Conservation (phyloP, 1,140 invertebrate genomes). For the Mizuhopecten yessoensis region DNA sequence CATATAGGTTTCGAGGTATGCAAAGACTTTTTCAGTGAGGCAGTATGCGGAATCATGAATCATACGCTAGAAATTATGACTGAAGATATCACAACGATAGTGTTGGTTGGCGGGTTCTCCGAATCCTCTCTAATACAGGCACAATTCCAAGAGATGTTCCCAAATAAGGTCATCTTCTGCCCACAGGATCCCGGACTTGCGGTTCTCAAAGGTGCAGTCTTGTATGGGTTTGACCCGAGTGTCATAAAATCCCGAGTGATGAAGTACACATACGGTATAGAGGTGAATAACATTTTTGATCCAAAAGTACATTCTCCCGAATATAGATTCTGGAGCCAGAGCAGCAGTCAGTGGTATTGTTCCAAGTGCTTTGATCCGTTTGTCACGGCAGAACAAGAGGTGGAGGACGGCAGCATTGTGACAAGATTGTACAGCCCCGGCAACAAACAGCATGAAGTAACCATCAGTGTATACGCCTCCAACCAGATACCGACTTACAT, state of each 20-base stretch:
- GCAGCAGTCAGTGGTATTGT: not conserved
- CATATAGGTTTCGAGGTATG: not conserved
- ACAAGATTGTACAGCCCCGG: not conserved
- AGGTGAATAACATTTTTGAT: slow-evolving; percentile 37
- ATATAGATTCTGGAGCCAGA: not conserved
- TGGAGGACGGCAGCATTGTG: not conserved
- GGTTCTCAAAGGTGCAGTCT: slow-evolving; percentile 56
- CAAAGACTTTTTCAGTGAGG: not conserved
- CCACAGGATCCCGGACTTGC: slow-evolving; percentile 48
- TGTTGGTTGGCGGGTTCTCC: slow-evolving; percentile 55
- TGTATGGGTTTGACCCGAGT: slow-evolving; percentile 53
- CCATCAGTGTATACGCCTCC: not conserved
- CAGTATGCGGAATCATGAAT: not conserved
- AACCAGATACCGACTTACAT: slow-evolving; percentile 5
- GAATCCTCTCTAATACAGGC: slow-evolving; percentile 40
- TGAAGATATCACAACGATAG: not conserved
- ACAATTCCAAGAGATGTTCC: not conserved
- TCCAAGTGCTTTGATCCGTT: not conserved
- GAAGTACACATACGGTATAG: slow-evolving; percentile 52
- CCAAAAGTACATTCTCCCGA: slow-evolving; percentile 11
- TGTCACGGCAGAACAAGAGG: slow-evolving; percentile 18
- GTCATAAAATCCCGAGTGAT: slow-evolving; percentile 48
- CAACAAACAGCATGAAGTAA: not conserved
- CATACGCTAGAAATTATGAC: not conserved
- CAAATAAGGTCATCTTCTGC: slow-evolving; percentile 7